These are phyloP conservation scores for Chondrosia reniformis DNA, from an alignment of 37 sponge, comb jelly and placozoan genomes.

Conservation along the genomic window DNA sequence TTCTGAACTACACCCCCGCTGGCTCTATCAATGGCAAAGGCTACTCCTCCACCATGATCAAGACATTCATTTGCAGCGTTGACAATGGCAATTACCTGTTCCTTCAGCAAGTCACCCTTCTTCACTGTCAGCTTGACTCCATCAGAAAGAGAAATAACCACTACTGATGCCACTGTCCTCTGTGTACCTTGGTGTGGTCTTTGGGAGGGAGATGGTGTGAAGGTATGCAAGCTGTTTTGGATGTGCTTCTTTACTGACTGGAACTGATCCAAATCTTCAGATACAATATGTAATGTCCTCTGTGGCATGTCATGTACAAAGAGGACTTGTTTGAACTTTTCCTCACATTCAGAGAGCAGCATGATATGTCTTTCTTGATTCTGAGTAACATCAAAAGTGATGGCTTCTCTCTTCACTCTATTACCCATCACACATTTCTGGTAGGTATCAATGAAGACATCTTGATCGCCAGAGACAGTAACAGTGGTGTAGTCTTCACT, in stretches of 20 bases:
- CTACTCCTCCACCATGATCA: constrained; percentile 62
- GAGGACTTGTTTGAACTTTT: not conserved
- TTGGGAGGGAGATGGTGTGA: not conserved
- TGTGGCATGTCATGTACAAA: not conserved
- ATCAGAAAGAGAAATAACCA: not conserved
- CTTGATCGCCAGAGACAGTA: no score
- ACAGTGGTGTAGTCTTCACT: no score
- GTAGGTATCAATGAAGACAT: no score
- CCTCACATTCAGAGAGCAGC: no score
- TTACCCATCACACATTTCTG: no score
- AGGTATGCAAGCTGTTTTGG: not conserved
- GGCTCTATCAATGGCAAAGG: constrained; percentile 51
- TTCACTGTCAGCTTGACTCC: constrained; percentile 37
- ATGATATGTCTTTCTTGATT: no score
- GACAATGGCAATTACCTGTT: constrained; percentile 57
- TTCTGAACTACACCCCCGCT: constrained; percentile 43
- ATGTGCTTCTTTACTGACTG: not conserved
- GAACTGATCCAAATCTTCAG: not conserved
- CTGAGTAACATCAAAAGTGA: no score
- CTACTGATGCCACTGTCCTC: no score
- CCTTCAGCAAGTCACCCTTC: constrained; percentile 46
- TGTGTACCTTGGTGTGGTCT: no score
- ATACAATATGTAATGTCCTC: not conserved
- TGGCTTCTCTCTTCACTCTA: no score
- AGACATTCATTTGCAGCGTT: constrained; percentile 70